phyloP scores from a whole-genome alignment of 2,113 vertebrate species.

The Phrynocephalus versicolor region DNA sequence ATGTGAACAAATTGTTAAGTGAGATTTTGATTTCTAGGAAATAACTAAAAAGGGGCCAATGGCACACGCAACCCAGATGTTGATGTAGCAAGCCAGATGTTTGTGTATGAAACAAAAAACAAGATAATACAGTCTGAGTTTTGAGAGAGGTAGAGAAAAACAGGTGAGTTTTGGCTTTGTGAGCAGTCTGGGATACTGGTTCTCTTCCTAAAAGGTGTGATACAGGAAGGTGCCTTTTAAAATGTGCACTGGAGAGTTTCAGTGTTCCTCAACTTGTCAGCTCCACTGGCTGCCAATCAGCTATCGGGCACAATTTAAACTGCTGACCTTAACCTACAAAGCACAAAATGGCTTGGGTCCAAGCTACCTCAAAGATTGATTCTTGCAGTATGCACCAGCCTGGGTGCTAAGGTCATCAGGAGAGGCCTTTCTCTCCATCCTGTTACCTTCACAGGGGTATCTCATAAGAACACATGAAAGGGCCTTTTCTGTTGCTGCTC shows the following conservation, averaged over 20 bases:
- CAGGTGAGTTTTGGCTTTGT: not conserved
- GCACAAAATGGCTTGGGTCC: no score
- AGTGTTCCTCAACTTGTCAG: not conserved
- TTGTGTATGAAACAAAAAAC: not conserved
- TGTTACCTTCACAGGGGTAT: no score
- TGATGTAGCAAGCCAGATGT: not conserved
- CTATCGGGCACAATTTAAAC: no score
- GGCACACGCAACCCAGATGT: no score
- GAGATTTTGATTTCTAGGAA: not conserved
- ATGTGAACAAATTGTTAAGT: not conserved
- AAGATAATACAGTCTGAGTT: not conserved
- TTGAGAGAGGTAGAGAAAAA: not conserved
- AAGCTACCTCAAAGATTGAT: no score
- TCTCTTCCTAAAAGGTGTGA: not conserved
- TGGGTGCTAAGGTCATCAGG: no score
- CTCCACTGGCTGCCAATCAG: no score
- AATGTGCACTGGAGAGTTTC: not conserved
- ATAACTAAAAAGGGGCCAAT: not conserved
- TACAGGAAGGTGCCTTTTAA: not conserved
- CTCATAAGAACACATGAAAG: no score
- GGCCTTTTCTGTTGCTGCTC: no score
- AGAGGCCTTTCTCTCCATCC: no score
- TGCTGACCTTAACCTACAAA: no score
- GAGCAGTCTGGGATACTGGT: not conserved
- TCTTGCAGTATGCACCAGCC: no score